Conservation (phyloP, 1,140 invertebrate genomes). For the Drosophila funebris region DNA sequence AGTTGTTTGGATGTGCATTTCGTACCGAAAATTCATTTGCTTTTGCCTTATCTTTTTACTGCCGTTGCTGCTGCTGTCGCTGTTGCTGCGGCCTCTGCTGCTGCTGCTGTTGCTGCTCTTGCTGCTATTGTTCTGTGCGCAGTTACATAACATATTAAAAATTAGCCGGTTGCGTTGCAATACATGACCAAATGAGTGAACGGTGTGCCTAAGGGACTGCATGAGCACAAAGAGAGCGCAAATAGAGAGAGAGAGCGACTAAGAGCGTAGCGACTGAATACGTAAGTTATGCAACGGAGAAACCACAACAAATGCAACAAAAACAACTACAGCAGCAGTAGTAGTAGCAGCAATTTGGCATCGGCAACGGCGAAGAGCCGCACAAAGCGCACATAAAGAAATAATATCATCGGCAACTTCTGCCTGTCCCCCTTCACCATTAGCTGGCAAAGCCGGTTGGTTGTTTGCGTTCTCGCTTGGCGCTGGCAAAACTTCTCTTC, state of each 20-base stretch:
- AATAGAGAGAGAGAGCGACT: background rate
- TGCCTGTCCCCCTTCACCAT: background rate
- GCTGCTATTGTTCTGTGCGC: slow-evolving; percentile 10
- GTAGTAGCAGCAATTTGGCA: too few relatives aligned
- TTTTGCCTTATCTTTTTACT: slow-evolving; percentile 15
- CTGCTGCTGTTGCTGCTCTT: background rate
- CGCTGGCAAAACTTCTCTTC: slow-evolving; percentile 8
- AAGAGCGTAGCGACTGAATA: slow-evolving; percentile 10
- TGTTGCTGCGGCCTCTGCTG: background rate
- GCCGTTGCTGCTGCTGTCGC: background rate
- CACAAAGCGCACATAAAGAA: slow-evolving; percentile 17
- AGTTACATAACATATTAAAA: slow-evolving; percentile 20
- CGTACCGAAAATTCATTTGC: slow-evolving; percentile 12
- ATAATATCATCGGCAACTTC: slow-evolving; percentile 1
- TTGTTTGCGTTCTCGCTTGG: background rate
- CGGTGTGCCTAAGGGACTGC: background rate
- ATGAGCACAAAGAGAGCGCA: background rate
- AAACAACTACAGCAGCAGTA: background rate
- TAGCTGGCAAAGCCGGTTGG: slow-evolving; percentile 4
- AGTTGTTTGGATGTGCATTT: slow-evolving; percentile 30
- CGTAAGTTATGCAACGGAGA: slow-evolving; percentile 43
- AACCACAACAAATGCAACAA: background rate
- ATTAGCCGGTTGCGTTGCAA: slow-evolving; percentile 34
- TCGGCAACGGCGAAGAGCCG: slow-evolving; percentile 11
- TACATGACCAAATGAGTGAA: background rate